phyloP scores from a whole-genome alignment of 2,888 invertebrate species.

The Galerucella calmariensis region DNA sequence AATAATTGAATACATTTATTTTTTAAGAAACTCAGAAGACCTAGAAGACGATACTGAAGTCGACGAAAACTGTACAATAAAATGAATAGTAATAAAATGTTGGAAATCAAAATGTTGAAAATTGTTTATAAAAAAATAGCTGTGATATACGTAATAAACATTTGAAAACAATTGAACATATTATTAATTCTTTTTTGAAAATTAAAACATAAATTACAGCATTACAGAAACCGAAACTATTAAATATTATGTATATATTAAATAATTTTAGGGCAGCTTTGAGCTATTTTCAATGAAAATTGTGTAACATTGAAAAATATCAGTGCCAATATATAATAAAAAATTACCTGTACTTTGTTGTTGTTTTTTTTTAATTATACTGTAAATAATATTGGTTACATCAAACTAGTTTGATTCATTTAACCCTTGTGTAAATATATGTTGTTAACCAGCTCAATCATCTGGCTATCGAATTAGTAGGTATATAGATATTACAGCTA shows the following conservation, averaged over 20 bases:
- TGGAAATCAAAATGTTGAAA: background rate
- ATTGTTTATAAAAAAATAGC: conserved; percentile 4
- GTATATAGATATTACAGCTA: no score
- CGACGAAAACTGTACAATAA: conserved; percentile 4
- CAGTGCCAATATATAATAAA: conserved; percentile 25
- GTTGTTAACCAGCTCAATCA: background rate
- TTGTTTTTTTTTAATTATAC: background rate
- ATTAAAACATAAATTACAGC: background rate
- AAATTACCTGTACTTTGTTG: conserved; percentile 1
- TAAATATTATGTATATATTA: conserved; percentile 11
- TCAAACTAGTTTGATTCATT: background rate
- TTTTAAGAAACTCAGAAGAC: background rate
- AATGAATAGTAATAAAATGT: conserved; percentile 1
- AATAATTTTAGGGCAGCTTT: conserved; percentile 17
- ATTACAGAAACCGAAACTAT: background rate
- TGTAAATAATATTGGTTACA: no score
- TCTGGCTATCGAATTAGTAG: no score
- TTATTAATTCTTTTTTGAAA: conserved; percentile 4
- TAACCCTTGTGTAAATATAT: background rate
- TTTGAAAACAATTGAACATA: background rate
- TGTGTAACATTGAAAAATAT: conserved; percentile 19
- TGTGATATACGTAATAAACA: conserved; percentile 14
- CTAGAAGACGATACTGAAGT: background rate
- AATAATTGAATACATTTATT: background rate
- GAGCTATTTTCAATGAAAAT: conserved; percentile 19